Percentiles rank a stretch among this genome's conserved stretches.
Evolutionary conservation across 2,888 invertebrate genomes (phyloP).

Genomic region (Dasysyrphus albostriatus): DNA sequence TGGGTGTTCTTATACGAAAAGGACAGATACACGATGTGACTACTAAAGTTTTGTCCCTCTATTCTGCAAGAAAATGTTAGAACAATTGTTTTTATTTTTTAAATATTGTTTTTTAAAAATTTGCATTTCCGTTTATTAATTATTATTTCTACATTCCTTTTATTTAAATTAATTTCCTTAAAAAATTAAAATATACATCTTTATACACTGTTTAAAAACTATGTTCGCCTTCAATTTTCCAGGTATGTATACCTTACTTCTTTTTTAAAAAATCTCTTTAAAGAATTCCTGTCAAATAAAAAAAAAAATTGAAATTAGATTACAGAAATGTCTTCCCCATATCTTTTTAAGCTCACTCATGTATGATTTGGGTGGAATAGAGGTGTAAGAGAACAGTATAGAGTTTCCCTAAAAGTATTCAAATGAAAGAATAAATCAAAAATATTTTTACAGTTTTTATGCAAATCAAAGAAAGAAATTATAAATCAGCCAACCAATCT

Average conservation of each 20-base stretch:
- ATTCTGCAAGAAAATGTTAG: no score
- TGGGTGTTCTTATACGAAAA: no score
- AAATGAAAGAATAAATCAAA: constrained; percentile 72
- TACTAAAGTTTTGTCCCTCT: no score
- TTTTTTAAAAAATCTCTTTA: neutral
- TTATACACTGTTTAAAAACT: neutral
- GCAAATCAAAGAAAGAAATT: constrained; percentile 71
- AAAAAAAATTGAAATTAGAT: constrained; percentile 31
- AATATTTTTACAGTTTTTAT: constrained; percentile 72
- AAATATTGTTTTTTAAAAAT: no score
- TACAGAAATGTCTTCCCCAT: constrained; percentile 30
- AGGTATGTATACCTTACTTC: neutral
- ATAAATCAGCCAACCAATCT: constrained; percentile 69
- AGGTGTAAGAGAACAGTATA: constrained; percentile 14
- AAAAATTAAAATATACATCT: no score
- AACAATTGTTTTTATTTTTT: no score
- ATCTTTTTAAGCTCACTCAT: constrained; percentile 34
- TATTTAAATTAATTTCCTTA: no score
- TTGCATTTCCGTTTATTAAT: no score
- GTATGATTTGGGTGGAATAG: constrained; percentile 19
- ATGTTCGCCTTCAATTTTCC: neutral
- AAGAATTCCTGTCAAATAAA: neutral
- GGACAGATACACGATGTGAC: no score
- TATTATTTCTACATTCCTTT: no score
- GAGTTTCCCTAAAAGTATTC: constrained; percentile 47